Percentiles rank a stretch among this genome's conserved stretches.
Evolutionary conservation across 1,140 invertebrate genomes (phyloP).

Genomic region (Megalopta genalis): DNA sequence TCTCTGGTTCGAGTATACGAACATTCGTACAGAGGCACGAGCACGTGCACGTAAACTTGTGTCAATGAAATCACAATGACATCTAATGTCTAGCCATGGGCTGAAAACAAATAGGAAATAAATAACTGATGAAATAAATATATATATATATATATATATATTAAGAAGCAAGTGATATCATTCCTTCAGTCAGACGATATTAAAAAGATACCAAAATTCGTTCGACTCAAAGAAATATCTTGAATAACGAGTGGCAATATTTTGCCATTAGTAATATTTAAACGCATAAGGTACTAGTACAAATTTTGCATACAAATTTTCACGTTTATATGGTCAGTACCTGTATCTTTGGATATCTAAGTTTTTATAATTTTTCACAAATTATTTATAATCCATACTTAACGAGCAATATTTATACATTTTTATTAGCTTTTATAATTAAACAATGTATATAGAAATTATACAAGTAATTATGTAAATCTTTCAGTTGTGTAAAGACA

Average conservation of each 20-base stretch:
- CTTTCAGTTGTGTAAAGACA: neutral
- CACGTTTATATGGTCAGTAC: constrained; percentile 9
- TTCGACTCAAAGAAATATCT: constrained; percentile 5
- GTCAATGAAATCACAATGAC: constrained; percentile 94
- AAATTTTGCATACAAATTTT: constrained; percentile 44
- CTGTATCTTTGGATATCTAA: constrained; percentile 5
- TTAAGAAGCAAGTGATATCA: constrained; percentile 19
- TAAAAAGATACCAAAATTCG: neutral
- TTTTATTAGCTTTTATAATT: neutral
- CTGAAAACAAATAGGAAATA: constrained; percentile 66
- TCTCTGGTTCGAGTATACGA: constrained; percentile 97
- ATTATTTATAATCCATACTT: constrained; percentile 18
- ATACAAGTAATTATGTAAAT: neutral
- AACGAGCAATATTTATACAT: neutral
- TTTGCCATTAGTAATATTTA: constrained; percentile 16
- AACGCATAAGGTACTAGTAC: constrained; percentile 33
- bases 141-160: neutral
- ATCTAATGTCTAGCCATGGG: constrained; percentile 76
- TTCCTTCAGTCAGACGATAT: constrained; percentile 18
- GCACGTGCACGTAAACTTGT: constrained; percentile 90
- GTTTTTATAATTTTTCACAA: constrained; percentile 13
- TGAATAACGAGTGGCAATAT: neutral
- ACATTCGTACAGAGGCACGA: constrained; percentile 89
- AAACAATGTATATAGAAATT: neutral
- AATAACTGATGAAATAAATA: constrained; percentile 24